A percentile compares a stretch with the other conserved stretches of the same genome.
phyloP scores from a whole-genome alignment of 2,888 invertebrate genomes.

The Glyphotaelius pellucidus region DNA sequence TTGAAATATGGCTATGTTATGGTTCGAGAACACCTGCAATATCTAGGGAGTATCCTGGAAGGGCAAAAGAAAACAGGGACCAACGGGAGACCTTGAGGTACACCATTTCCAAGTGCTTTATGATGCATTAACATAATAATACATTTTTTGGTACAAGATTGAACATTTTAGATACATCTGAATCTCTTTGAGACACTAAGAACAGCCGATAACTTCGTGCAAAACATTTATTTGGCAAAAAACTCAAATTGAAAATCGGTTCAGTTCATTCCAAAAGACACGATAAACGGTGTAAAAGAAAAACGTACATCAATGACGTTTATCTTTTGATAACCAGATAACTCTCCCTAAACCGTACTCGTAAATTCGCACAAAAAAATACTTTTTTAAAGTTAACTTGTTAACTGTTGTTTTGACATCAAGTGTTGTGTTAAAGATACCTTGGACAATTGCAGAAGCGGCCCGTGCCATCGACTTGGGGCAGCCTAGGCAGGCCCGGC shows the following conservation, averaged over 20 bases:
- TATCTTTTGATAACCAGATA: neutral
- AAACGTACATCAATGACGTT: neutral
- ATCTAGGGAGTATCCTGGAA: neutral
- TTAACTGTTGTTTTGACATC: neutral
- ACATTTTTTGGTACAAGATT: neutral
- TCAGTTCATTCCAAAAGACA: neutral
- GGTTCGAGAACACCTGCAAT: no score
- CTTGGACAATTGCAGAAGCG: conserved; percentile 26
- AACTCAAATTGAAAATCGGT: neutral
- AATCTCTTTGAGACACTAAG: neutral
- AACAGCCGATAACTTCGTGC: no score
- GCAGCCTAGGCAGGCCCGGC: neutral
- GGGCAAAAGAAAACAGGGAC: neutral
- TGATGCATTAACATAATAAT: neutral
- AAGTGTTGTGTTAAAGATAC: neutral
- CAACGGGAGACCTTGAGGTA: neutral
- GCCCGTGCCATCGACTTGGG: neutral
- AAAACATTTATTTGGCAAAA: no score
- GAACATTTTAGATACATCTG: neutral
- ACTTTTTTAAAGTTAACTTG: neutral
- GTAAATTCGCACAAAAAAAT: neutral
- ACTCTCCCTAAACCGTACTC: neutral
- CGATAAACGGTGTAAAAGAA: neutral
- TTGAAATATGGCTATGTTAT: no score
- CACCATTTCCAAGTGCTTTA: neutral